phyloP scores from a whole-genome alignment of 2,113 vertebrate genomes.

The Crotalus tigris region DNA sequence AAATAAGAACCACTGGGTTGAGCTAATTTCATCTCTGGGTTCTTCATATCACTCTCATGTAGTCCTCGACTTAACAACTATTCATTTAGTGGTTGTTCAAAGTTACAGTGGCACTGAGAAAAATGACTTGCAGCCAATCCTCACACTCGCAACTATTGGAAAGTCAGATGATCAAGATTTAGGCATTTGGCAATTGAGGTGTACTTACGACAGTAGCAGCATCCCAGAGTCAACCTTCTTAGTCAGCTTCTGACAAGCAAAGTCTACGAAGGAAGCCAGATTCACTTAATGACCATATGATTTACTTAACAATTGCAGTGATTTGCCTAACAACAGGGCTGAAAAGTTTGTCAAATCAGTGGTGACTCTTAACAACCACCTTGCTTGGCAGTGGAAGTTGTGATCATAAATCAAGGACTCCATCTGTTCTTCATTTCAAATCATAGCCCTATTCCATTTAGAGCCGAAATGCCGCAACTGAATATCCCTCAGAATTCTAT shows the following conservation, averaged over 20 bases:
- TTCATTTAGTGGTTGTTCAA: not conserved
- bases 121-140: not conserved
- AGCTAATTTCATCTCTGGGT: not conserved
- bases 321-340: too few relatives aligned
- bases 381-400: too few relatives aligned
- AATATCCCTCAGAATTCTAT: not conserved
- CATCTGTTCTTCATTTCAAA: not conserved
- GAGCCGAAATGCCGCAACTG: not conserved
- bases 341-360: too few relatives aligned
- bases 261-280: too few relatives aligned
- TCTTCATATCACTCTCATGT: not conserved
- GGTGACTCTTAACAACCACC: too few relatives aligned
- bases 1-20: not conserved
- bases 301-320: too few relatives aligned
- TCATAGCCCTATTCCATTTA: not conserved
- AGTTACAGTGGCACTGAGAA: too few relatives aligned
- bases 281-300: not conserved
- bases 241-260: not conserved
- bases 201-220: not conserved
- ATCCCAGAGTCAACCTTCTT: not conserved
- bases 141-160: not conserved
- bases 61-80: not conserved
- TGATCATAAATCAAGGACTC: not conserved
- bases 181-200: not conserved
- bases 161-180: not conserved